A percentile compares a stretch with the other conserved stretches of the same genome.
These are phyloP conservation scores for Paragorgia papillata DNA, from an alignment of 92 coral and sea anemone species.

Conservation along the genomic window DNA sequence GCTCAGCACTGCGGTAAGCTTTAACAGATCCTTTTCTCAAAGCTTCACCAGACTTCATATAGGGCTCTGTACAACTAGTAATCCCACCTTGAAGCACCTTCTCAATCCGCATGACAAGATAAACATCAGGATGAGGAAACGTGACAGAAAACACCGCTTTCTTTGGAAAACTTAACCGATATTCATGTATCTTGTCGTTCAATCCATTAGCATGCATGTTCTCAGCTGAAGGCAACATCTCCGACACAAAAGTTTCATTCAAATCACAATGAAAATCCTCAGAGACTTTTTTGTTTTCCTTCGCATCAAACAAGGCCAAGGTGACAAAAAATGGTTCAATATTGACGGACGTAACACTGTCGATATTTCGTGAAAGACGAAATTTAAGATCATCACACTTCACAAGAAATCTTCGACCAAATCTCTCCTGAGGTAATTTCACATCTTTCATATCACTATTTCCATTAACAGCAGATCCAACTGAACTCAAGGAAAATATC, in stretches of 20 bases:
- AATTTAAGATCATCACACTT: constrained; percentile 85
- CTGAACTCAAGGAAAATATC: constrained; percentile 70
- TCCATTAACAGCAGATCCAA: constrained; percentile 70
- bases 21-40: constrained; percentile 77
- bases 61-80: constrained; percentile 83
- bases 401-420: constrained; percentile 80
- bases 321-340: constrained; percentile 92
- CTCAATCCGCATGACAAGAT: constrained; percentile 82
- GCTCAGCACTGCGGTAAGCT: constrained; percentile 86
- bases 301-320: constrained; percentile 86
- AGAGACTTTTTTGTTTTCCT: constrained; percentile 82
- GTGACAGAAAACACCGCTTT: constrained; percentile 94
- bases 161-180: constrained; percentile 25
- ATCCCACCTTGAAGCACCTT: constrained; percentile 96
- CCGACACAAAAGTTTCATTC: constrained; percentile 66
- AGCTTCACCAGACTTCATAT: constrained; percentile 91
- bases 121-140: constrained; percentile 80
- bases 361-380: constrained; percentile 71
- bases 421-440: constrained; percentile 73
- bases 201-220: constrained; percentile 21
- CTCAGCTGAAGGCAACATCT: constrained; percentile 68
- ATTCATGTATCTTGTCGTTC: constrained; percentile 6
- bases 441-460: constrained; percentile 87
- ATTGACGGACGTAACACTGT: constrained; percentile 69
- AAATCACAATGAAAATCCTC: constrained; percentile 97